These are phyloP conservation scores for Drosophila arawakana DNA, from an alignment of 1,140 invertebrate genomes.

Conservation along the genomic window DNA sequence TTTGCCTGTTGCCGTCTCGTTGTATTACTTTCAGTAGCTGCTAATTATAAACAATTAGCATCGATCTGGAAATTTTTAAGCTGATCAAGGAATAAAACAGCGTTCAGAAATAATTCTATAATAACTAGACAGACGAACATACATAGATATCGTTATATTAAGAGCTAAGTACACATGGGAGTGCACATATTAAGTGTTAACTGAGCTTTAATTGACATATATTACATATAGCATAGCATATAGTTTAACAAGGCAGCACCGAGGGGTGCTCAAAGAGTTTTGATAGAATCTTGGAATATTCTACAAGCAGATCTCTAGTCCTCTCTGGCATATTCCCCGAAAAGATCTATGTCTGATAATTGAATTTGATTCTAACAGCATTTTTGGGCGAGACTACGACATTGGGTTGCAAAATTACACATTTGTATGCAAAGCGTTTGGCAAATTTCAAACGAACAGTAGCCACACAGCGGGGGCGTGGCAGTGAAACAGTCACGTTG, in stretches of 20 bases:
- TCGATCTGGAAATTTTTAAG: conserved; percentile 25
- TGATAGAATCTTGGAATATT: no score
- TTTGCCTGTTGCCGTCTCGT: not conserved
- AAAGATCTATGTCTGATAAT: not conserved
- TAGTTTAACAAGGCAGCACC: conserved; percentile 7
- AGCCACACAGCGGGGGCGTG: conserved; percentile 20
- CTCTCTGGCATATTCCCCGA: no score
- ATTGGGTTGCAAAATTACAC: conserved; percentile 20
- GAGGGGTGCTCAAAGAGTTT: not conserved
- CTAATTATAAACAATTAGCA: conserved; percentile 53
- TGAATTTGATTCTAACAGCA: conserved; percentile 55
- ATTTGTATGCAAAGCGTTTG: conserved; percentile 67
- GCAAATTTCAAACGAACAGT: conserved; percentile 50
- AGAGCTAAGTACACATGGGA: conserved; percentile 15
- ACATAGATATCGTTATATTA: conserved; percentile 13
- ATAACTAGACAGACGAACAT: no score
- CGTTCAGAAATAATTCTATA: not conserved
- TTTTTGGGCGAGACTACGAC: conserved; percentile 38
- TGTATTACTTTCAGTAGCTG: conserved; percentile 27
- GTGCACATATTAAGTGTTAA: conserved; percentile 2
- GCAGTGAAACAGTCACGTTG: conserved; percentile 28
- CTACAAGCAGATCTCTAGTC: no score
- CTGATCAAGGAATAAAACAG: conserved; percentile 9
- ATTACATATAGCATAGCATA: conserved; percentile 12
- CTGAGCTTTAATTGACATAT: conserved; percentile 18